These are phyloP conservation scores for Sweltsa coloradensis DNA, from an alignment of 1,140 invertebrate species.

Conservation along the genomic window DNA sequence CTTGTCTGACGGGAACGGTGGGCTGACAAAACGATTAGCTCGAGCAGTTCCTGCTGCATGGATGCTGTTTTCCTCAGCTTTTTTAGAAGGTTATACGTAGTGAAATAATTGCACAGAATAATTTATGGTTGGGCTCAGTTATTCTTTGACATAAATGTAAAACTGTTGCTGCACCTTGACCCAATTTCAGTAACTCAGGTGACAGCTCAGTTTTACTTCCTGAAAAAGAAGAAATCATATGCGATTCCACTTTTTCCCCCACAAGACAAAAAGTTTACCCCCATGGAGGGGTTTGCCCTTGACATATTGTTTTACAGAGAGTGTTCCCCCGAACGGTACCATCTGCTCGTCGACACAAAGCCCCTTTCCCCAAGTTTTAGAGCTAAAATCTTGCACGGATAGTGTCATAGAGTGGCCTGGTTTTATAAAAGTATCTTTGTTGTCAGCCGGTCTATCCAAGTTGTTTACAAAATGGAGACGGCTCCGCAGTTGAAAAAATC, in stretches of 20 bases:
- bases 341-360: conserved; percentile 20
- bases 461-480: conserved; percentile 13
- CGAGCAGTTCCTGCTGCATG: conserved; percentile 26
- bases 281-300: conserved; percentile 12
- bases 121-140: conserved; percentile 9
- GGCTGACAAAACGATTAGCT: conserved; percentile 25
- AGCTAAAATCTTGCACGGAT: conserved; percentile 11
- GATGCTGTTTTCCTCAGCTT: conserved; percentile 25
- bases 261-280: conserved; percentile 9
- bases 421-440: conserved; percentile 11
- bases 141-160: conserved; percentile 18
- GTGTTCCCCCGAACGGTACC: conserved; percentile 16
- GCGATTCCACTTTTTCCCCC: conserved; percentile 10
- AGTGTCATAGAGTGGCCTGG: conserved; percentile 12
- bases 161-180: conserved; percentile 16
- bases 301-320: conserved; percentile 6
- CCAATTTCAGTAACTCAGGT: conserved; percentile 12
- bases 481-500: conserved; percentile 10
- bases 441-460: background rate
- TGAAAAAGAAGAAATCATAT: conserved; percentile 9
- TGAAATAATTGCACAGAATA: conserved; percentile 23
- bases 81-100: conserved; percentile 27
- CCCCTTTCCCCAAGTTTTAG: conserved; percentile 9
- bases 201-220: conserved; percentile 3
- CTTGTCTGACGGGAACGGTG: conserved; percentile 26